Base-by-base conservation (phyloP, 2,113 vertebrate genomes). In the Misgurnus mizolepis region DNA sequence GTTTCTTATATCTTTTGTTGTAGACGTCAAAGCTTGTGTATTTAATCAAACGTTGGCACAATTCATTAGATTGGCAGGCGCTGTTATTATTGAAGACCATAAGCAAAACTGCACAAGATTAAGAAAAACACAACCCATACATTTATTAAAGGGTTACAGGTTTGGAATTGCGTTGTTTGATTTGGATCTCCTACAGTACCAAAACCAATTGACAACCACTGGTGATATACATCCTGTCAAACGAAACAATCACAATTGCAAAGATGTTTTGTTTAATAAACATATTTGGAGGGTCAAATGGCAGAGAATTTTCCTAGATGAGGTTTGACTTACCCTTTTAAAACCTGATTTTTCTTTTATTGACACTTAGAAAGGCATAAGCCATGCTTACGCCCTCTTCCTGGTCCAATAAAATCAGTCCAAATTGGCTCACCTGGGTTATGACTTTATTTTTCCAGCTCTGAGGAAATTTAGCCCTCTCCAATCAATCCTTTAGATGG, bases 361-460 rank as follows among this genome's bases (percentile, higher is more conserved):
- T 75, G 58, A 68, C 67, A 47, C 53, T 60, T 22, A 43, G 47
- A n/a, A 53, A 43, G n/a, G 7, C 47, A 47, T 5, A 9, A 73
- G 79, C 82, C 68, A 77, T 17, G 12, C 62, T 7, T 34, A 66
- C 69, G 18, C 27, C 67, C 60, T 81, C 56, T 64, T 60, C 69
- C 70, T 39, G 47, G 68, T 61, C 74, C 79, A 62, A 40, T 77
- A 80, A 80, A 77, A 10, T 76, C 50, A 78, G 72, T 64, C 67
- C 15, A 67, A 75, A 3, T 27, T 74, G 83, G 67, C 79, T 74
- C 55, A 56, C 83, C 68, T 56, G 53, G 68, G 22, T 79, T 65
- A 81, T 84, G 79, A 84, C 69, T 65, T 84, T 77, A 84, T 81
- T 75, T 84, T 84, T 81, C 79, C 79, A 81, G 43, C 60, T 72